Conservation (phyloP, 2,113 vertebrate species). For the Pachypanchax playfairii region DNA sequence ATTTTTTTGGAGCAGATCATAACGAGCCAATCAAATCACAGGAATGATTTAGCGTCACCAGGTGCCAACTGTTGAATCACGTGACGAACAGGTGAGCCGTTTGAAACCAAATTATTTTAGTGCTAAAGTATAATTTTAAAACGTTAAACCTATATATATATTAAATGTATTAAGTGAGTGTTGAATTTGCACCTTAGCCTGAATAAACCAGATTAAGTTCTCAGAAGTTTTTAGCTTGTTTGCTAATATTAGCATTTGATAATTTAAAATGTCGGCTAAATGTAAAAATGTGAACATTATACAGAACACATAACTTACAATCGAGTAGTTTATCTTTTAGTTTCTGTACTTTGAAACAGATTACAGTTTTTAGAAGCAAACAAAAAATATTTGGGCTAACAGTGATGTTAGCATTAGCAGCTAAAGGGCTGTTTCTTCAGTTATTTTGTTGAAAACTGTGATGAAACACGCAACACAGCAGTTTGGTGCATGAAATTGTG, state of each 20-base stretch:
- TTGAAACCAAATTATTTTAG: neutral
- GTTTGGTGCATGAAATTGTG: too few relatives aligned
- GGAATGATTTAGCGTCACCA: slow-evolving; percentile 2
- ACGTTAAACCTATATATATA: neutral
- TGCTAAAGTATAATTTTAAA: neutral
- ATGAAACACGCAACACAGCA: too few relatives aligned
- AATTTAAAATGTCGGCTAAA: too few relatives aligned
- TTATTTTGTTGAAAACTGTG: neutral
- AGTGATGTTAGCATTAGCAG: neutral
- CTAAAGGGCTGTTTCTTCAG: neutral
- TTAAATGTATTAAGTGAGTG: too few relatives aligned
- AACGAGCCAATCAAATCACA: slow-evolving; percentile 42
- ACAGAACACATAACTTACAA: neutral
- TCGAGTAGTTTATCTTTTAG: neutral
- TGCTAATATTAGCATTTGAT: neutral
- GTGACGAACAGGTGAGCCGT: slow-evolving; percentile 14
- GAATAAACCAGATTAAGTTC: too few relatives aligned
- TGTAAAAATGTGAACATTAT: neutral
- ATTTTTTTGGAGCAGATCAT: neutral
- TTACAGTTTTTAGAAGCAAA: neutral
- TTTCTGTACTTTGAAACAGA: neutral
- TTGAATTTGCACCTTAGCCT: too few relatives aligned
- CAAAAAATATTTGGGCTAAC: neutral
- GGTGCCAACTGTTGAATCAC: neutral
- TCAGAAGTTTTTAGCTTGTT: neutral